Base-by-base conservation (phyloP, 2,888 invertebrate genomes). In the Pharmacophagus antenor region DNA sequence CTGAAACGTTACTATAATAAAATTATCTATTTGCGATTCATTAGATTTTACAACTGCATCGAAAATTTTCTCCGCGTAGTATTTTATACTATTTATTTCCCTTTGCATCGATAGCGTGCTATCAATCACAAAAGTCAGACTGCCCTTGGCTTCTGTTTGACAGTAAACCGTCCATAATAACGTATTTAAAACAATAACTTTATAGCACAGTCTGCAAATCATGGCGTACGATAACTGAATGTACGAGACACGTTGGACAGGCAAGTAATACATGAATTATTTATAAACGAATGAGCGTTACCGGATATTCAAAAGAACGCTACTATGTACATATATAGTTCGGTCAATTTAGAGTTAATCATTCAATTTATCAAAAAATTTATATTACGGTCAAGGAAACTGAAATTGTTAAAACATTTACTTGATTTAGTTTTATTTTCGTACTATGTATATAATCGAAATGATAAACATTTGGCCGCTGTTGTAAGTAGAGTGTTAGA, bases 51-150 rank as follows among this genome's bases (percentile, higher is more conserved):
- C 31, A 1, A 84, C 80, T 0, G 78, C 76, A 54, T 86, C 77
- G 61, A 86, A 85, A 53, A 88, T 76, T 1, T 64, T 58, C 6
- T 78, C 70, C 0, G 74, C 75, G 49, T 70, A 71, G 0, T 55
- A 3, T 57, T 72, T 81, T 2, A 86, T 84, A 70, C 72, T 67
- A 0, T n/a, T 41, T 31, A 87, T 84, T 55, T 86, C 86, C 25
- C 72, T 17, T 0, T 0, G 0, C 87, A 88, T 88, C 0, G 86
- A 86, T 0, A 0, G 44, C 0, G 87, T 86, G 17, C 80, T 73
- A 50, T 88, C 87, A 5, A 87, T 84, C 0, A 84, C 79, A 61
- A 86, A 84, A 0, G 77, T 73, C n/a, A 88, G 70, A 69, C 82
- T 83, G 23, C 79, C 21, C 6, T 55, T 55, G 1, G 8, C 10